These are phyloP conservation scores for Cerastis rubricosa DNA, from an alignment of 2,888 invertebrate species.

Conservation along the genomic window DNA sequence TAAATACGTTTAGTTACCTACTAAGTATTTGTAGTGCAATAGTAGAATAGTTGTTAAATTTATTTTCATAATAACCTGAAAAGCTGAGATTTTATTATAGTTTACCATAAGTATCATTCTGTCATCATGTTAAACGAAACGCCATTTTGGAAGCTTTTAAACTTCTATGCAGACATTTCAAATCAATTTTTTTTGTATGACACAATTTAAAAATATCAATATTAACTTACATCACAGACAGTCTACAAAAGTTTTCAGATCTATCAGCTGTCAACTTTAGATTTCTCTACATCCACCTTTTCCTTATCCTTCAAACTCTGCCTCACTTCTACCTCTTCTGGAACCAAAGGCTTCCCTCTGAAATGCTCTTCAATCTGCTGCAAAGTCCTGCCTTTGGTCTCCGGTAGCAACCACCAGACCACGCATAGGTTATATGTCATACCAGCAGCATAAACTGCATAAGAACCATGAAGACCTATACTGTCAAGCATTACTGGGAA, in stretches of 20 bases:
- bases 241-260: background rate
- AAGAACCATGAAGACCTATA: conserved; percentile 88
- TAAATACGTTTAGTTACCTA: background rate
- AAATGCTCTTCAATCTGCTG: conserved; percentile 92
- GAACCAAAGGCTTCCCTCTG: conserved; percentile 68
- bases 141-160: background rate
- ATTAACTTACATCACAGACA: conserved; percentile 44
- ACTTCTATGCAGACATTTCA: background rate
- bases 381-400: conserved; percentile 92
- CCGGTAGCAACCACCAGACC: conserved; percentile 90
- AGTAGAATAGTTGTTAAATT: too few species aligned
- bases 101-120: background rate
- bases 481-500: conserved; percentile 87
- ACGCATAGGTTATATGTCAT: conserved; percentile 86
- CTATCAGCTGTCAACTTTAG: conserved; percentile 43
- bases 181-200: background rate
- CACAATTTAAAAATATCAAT: background rate
- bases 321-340: conserved; percentile 67
- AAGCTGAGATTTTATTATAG: too few species aligned
- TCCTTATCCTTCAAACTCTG: conserved; percentile 56
- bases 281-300: conserved; percentile 58
- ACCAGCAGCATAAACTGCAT: conserved; percentile 88
- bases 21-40: too few species aligned
- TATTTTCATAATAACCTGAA: too few species aligned
- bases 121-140: background rate